Conservation (phyloP, 37 sponge, comb jelly and placozoan species). For the Diacarnus erythraeanus region DNA sequence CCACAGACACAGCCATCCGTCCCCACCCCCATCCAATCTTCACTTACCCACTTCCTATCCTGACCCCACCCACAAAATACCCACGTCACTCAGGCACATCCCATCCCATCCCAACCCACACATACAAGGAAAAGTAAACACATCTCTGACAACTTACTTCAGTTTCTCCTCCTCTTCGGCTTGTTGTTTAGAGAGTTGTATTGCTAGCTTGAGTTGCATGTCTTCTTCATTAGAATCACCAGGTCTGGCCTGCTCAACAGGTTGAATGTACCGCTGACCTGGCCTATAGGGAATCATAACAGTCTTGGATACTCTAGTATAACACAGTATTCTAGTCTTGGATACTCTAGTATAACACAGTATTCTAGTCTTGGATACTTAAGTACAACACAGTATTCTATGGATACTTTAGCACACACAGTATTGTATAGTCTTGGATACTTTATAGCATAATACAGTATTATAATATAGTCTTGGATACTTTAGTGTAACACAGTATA, state of each 20-base stretch:
- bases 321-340: neutral
- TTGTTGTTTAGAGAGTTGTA: slow-evolving; percentile 91
- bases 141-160: slow-evolving; percentile 32
- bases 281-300: neutral
- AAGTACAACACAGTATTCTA: neutral
- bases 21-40: no score
- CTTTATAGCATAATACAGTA: neutral
- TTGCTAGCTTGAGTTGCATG: slow-evolving; percentile 91
- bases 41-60: no score
- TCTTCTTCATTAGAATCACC: slow-evolving; percentile 81
- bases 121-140: neutral
- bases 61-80: neutral
- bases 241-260: slow-evolving; percentile 82
- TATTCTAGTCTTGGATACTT: neutral
- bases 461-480: neutral
- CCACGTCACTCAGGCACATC: neutral
- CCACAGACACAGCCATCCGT: no score
- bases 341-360: neutral
- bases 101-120: neutral
- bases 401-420: no score
- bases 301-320: no score
- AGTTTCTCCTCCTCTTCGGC: slow-evolving; percentile 79
- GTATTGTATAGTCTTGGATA: no score
- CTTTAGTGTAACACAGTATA: neutral
- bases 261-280: slow-evolving; percentile 11